A percentile compares a stretch with the other conserved stretches of the same genome.
phyloP scores from a whole-genome alignment of 2,113 vertebrate species.

The Pangasianodon hypophthalmus region DNA sequence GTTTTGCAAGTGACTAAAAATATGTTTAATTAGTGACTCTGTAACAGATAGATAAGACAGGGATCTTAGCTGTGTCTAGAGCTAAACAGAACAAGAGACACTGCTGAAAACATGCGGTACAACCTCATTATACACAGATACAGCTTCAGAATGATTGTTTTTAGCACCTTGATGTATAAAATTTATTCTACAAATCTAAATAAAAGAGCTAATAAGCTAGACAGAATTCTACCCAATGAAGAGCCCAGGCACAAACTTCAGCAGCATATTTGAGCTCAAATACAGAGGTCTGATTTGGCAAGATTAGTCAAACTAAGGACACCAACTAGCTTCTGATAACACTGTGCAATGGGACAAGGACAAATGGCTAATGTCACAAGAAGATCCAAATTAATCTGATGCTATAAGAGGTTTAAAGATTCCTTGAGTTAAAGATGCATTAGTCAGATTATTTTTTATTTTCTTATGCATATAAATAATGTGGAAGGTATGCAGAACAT shows the following conservation, averaged over 20 bases:
- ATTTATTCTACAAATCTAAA: not conserved
- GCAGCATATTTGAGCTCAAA: not conserved
- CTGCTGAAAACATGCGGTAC: not conserved
- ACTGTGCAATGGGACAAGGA: too few relatives aligned
- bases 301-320: not conserved
- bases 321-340: too few relatives aligned
- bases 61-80: not conserved
- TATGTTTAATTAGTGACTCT: not conserved
- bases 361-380: too few relatives aligned
- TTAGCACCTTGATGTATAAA: not conserved
- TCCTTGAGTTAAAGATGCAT: too few relatives aligned
- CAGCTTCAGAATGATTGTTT: not conserved
- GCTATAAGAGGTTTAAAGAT: too few relatives aligned
- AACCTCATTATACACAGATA: not conserved
- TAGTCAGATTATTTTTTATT: too few relatives aligned
- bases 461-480: too few relatives aligned
- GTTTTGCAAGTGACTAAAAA: too few relatives aligned
- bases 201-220: too few relatives aligned
- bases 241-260: not conserved
- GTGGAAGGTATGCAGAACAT: too few relatives aligned
- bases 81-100: not conserved
- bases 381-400: too few relatives aligned
- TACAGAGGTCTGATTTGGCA: not conserved
- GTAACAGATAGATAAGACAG: not conserved
- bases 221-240: too few relatives aligned